Base-by-base conservation (phyloP, 1,140 invertebrate genomes). In the Neodiprion pinetum region DNA sequence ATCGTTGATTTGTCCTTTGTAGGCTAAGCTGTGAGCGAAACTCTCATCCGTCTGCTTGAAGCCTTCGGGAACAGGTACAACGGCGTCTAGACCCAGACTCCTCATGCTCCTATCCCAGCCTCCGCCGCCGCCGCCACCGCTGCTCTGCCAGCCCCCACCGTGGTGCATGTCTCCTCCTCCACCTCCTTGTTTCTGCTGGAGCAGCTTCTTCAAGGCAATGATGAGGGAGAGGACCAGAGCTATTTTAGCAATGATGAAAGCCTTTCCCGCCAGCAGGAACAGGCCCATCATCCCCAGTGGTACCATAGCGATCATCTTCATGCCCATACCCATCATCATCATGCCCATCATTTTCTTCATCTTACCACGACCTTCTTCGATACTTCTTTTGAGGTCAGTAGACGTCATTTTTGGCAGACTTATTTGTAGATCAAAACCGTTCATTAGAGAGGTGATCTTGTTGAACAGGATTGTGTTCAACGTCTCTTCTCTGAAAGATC, bases 281-380 rank as follows among this genome's bases (percentile, higher is more conserved):
- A 95, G 89, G 1, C 92, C 93, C 53, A 92, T 93, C 80, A 95
- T 94, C 1, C 93, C 93, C 0, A 94, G 83, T 0, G 93, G 93
- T 11, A 95, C 89, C 88, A 94, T 86, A 0, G 93, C 92, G 0
- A 92, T 93, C 90, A 94, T 91, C 84, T 94, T 95, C 89, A 93
- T 93, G 0, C 91, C 92, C 74, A 94, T 90, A 0, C 93, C 93
- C 92, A 94, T 94, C 91, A 94, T 93, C 92, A 95, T 94, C 90
- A 94, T 94, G 23, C 92, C 91, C 92, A 95, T 94, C 93, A 95
- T 95, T 76, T 94, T 94, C 90, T 94, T 95, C 93, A 94, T 93
- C 81, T 94, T 94, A 2, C 93, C 92, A 75, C 92, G 90, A 78
- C 93, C 94, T 91, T 95, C 94, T 86, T 95, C 94, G 40, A 95